A percentile compares a stretch with the other conserved stretches of the same genome.
Conservation (phyloP, 2,888 invertebrate genomes). For the Agrilus cyanescens region DNA sequence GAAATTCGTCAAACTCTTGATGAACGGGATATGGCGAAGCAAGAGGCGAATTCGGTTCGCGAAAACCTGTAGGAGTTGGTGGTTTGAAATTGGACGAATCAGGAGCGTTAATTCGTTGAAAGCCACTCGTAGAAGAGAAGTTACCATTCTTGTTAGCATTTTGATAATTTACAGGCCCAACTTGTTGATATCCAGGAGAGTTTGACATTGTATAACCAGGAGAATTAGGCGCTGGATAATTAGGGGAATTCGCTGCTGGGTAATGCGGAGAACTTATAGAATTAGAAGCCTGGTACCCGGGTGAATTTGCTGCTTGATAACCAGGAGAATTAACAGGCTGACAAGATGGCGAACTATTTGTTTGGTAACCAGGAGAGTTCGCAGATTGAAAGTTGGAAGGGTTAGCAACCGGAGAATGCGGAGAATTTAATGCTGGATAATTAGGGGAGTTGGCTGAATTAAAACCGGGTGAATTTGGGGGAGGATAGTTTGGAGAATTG, state of each 20-base stretch:
- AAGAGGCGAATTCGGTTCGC: not conserved
- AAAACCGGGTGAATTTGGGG: slow-evolving; percentile 7
- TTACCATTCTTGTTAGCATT: not conserved
- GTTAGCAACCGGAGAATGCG: no score
- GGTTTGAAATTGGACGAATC: no score
- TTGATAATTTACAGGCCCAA: slow-evolving; percentile 2
- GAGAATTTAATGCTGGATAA: no score
- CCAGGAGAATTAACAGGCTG: no score
- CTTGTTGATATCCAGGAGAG: slow-evolving; percentile 1
- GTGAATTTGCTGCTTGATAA: no score
- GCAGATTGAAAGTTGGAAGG: no score
- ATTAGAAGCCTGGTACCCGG: no score
- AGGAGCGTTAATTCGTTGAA: no score
- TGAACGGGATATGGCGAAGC: not conserved
- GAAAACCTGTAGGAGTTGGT: not conserved
- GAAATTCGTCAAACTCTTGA: not conserved
- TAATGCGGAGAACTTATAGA: slow-evolving; percentile 11
- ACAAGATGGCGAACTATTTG: no score
- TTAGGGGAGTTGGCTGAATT: no score
- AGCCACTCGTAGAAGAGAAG: no score
- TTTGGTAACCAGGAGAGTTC: no score
- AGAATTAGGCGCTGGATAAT: slow-evolving; percentile 7
- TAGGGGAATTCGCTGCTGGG: slow-evolving; percentile 15
- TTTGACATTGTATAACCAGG: not conserved
- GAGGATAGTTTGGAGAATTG: slow-evolving; percentile 1